These are phyloP conservation scores for Sarcophaga variegata DNA, from an alignment of 2,888 invertebrate species.

Conservation along the genomic window DNA sequence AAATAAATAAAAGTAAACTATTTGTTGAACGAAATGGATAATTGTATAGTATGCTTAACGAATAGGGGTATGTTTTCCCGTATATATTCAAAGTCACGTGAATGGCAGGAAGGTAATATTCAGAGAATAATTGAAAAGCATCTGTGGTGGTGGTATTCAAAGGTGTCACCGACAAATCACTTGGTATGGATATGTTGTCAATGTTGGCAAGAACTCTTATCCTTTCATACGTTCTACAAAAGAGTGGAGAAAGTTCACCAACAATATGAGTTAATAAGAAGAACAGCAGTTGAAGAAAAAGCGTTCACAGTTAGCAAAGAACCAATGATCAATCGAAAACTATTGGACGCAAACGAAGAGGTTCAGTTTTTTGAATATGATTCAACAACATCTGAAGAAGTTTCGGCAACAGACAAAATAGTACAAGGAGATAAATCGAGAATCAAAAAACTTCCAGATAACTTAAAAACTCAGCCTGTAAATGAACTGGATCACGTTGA, in stretches of 20 bases:
- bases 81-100: conserved; percentile 8
- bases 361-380: not conserved
- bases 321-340: not conserved
- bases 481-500: no score
- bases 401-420: no score
- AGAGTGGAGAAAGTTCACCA: conserved; percentile 34
- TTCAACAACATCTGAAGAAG: not conserved
- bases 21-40: conserved; percentile 20
- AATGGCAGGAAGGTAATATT: conserved; percentile 41
- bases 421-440: no score
- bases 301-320: not conserved
- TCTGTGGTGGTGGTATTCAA: conserved; percentile 58
- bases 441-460: no score
- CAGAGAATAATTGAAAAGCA: conserved; percentile 58
- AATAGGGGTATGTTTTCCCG: conserved; percentile 22
- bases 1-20: no score
- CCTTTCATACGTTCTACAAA: conserved; percentile 47
- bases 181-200: conserved; percentile 49
- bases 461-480: no score
- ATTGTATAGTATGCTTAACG: conserved; percentile 51
- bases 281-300: not conserved
- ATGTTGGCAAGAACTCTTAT: conserved; percentile 49
- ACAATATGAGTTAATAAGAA: not conserved
- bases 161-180: not conserved
- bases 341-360: not conserved